Conservation (phyloP, 2,888 invertebrate genomes). For the Steinernema hermaphroditum region DNA sequence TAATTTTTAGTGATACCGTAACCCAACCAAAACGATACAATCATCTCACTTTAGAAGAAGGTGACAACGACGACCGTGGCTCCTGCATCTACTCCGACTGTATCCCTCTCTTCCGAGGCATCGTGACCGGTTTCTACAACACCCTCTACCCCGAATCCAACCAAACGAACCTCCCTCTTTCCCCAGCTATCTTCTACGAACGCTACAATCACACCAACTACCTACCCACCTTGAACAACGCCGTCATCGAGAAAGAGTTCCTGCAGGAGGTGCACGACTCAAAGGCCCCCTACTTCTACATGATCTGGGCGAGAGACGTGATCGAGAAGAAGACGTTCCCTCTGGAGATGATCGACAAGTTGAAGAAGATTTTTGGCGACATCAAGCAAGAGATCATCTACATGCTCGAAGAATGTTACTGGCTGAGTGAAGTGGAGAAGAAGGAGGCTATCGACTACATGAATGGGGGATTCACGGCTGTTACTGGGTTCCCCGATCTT, state of each 20-base stretch:
- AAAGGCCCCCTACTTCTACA: constrained; percentile 22
- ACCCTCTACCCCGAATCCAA: too few relatives aligned
- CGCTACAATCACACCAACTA: neutral
- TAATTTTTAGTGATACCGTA: neutral
- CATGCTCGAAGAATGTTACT: neutral
- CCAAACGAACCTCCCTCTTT: neutral
- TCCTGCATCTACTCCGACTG: neutral
- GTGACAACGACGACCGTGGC: neutral
- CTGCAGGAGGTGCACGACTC: neutral
- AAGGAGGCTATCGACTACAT: neutral
- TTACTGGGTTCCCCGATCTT: neutral
- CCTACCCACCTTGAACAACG: neutral
- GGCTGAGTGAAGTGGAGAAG: neutral
- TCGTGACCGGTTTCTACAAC: neutral
- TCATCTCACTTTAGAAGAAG: neutral
- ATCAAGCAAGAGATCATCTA: neutral
- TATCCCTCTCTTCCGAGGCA: neutral
- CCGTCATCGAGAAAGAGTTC: neutral
- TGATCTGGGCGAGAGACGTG: neutral
- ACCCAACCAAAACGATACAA: neutral
- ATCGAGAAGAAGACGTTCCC: neutral
- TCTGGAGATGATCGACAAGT: neutral
- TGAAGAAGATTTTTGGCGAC: neutral
- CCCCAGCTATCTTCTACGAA: neutral
- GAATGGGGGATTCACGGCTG: neutral